phyloP scores from a whole-genome alignment of 2,113 vertebrate species.

The Catharus fuscescens region DNA sequence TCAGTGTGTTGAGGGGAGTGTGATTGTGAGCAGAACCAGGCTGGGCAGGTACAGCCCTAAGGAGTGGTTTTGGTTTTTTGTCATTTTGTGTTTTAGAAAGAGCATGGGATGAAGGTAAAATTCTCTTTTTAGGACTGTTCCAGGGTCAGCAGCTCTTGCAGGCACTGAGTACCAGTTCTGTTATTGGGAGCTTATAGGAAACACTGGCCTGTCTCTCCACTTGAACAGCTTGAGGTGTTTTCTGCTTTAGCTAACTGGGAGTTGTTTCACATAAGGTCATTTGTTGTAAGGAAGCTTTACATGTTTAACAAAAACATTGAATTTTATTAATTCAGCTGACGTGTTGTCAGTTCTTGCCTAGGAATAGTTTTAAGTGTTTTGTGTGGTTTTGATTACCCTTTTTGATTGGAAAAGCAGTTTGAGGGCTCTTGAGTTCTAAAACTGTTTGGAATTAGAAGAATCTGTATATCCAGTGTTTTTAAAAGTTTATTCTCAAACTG shows the following conservation, averaged over 20 bases:
- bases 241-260: not conserved
- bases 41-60: not conserved
- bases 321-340: slow-evolving; percentile 22
- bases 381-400: slow-evolving; percentile 48
- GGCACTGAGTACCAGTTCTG: not conserved
- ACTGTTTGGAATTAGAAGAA: slow-evolving; percentile 64
- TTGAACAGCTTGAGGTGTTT: not conserved
- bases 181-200: not conserved
- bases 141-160: not conserved
- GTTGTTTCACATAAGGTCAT: not conserved
- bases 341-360: slow-evolving; percentile 56
- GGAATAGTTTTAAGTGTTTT: slow-evolving; percentile 43
- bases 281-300: slow-evolving; percentile 40
- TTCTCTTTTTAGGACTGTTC: not conserved
- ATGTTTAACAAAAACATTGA: not conserved
- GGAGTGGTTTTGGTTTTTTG: not conserved
- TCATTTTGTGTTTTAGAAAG: not conserved
- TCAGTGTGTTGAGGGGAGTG: not conserved
- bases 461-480: slow-evolving; percentile 48
- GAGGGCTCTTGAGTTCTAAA: slow-evolving; percentile 57
- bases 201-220: not conserved
- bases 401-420: slow-evolving; percentile 71
- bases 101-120: not conserved
- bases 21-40: not conserved
- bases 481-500: slow-evolving; percentile 45